Evolutionary conservation across 2,888 invertebrate genomes (phyloP), one percentile per base, ranked within the genome.

Genomic region (Poecilobothrus nobilitatus): DNA sequence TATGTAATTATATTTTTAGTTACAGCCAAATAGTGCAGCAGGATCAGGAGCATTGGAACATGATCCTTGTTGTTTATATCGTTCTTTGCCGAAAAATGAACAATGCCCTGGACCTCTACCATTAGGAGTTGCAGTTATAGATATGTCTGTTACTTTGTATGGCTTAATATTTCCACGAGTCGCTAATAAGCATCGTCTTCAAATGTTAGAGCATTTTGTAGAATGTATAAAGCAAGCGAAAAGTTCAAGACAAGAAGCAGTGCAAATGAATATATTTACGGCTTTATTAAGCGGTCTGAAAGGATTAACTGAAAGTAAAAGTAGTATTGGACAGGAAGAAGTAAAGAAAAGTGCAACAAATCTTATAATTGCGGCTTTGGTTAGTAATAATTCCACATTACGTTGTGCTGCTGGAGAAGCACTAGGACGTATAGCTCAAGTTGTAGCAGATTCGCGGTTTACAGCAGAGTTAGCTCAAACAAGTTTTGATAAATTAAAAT

Each of bases 1-100:
- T n/a, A n/a, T 37, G 6, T 15, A 63, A 21, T 22, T 63, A 12
- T 63, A 5, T 62, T 81, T 83, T 62, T 83, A 97, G 96, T 83
- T 97, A 65, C 94, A 96, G 81, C 92, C 95, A 2, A 92, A 95
- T 78, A 95, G 95, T 80, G 95, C 96, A 8, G 92, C 95, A 68
- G 97, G 97, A 5, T 96, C 97, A 3, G 95, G 97, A 63, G 96
- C 98, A 10, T 82, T 99, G 73, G 98, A 99, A 81, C 97, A 99
- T 80, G 98, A 99, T 84, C 88, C 94, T 3, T 94, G 96, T 78
- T 93, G 92, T 76, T 84, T 99, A 69, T 97, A 94, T 83, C 87
- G 91, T 66, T 87, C 88, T 67, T 81, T 88, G 65, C 81, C 84
- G 68, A 81, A 79, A 69, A 76, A 76, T 1, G 80, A 81, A 68